Evolutionary conservation across 2,797 vertebrate genomes (phyloP).

Genomic region (Hapalemur alaotrensis): DNA sequence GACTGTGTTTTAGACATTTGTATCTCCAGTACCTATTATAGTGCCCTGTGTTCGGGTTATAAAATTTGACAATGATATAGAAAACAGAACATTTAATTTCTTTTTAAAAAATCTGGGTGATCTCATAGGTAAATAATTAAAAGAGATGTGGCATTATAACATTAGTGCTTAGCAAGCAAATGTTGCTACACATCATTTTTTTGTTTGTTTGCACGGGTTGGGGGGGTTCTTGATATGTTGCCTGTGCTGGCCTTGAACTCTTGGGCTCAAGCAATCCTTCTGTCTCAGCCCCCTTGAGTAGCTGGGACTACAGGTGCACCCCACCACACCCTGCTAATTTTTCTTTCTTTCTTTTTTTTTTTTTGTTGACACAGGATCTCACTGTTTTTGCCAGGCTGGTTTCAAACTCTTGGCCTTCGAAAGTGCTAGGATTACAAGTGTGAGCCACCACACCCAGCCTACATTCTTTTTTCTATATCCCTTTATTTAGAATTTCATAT

Average conservation of each 20-base stretch:
- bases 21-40: not conserved
- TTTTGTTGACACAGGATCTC: not conserved
- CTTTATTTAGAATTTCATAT: not conserved
- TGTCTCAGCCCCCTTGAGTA: not conserved
- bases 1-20: not conserved
- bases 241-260: not conserved
- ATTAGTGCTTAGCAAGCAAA: not conserved
- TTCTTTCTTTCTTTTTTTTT: not conserved
- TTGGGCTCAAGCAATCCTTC: not conserved
- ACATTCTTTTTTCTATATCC: not conserved
- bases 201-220: not conserved
- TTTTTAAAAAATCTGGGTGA: not conserved
- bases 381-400: not conserved
- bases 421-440: not conserved
- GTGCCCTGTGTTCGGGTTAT: not conserved
- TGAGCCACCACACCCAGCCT: not conserved
- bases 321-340: not conserved
- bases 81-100: not conserved
- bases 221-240: not conserved
- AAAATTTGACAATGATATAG: not conserved
- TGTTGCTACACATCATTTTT: not conserved
- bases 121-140: constrained; percentile 21
- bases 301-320: not conserved
- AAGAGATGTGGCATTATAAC: not conserved
- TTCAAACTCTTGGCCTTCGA: not conserved